Base-by-base conservation (phyloP, 37 sponge, comb jelly and placozoan genomes). In the Axinella damicornis region DNA sequence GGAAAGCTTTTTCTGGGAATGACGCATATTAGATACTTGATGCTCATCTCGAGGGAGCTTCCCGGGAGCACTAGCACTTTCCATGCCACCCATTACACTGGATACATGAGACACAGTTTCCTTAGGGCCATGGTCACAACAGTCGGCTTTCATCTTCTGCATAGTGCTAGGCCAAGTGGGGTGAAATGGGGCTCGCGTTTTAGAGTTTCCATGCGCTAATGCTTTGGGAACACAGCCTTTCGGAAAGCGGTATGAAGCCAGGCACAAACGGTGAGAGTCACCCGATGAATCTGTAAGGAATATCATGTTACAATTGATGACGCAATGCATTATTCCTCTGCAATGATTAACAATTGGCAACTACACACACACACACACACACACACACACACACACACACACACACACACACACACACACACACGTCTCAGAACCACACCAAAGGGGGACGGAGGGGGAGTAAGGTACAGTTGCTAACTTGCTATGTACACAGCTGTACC, bases 151-250 rank as follows among this genome's bases (percentile, higher is more conserved):
- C 6, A 46, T 46, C 9, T 46, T 46, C 46, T 46, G 4, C 6
- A 46, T 82, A 2, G 82, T 81, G 57, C 89, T 88, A 6, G 82
- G 76, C 66, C 76, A 82, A 12, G 89, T 88, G 1, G 89, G 89
- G 75, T 88, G 54, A 55, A 88, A 88, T 27, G 89, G 82, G 17
- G 14, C 40, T 12, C 56, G 34, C 56, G 62, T 52, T 27, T 88
- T 88, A 20, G 82, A 46, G 81, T 88, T 88, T 33, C 89, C 83
- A 73, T 88, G 89, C 13, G 54, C 38, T 35, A 15, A 15, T 20
- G 82, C 37, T 16, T 60, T 71, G n/a, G 88, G 88, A 20, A 56
- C 35, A 57, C 68, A 75, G 13, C 78, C 89, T 33, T 54, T 2
- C 5, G 83, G 89, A 37, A 88, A 36, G 54, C 55, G 77, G 38